A percentile compares a stretch with the other conserved stretches of the same genome.
Evolutionary conservation across 1,140 invertebrate species (phyloP).

Genomic region (Macrobrachium nipponense): DNA sequence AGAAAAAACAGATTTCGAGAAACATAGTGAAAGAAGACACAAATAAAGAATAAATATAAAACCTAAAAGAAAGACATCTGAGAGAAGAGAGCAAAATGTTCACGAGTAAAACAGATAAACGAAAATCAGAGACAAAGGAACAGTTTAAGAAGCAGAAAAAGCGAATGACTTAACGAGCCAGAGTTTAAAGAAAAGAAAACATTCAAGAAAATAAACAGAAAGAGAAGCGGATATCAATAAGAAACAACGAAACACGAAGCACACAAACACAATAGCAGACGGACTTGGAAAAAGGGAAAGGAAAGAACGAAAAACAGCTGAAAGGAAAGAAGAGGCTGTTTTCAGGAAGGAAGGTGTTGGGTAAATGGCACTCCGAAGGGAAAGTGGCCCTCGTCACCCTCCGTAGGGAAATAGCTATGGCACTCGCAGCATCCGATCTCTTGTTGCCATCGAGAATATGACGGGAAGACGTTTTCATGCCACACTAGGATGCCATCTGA

Average conservation of each 20-base stretch:
- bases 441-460: too few relatives aligned
- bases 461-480: too few relatives aligned
- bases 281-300: background rate
- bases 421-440: constrained; percentile 6
- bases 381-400: constrained; percentile 3
- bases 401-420: constrained; percentile 1
- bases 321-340: too few relatives aligned
- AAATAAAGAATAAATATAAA: background rate
- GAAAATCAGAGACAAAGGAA: too few relatives aligned
- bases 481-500: too few relatives aligned
- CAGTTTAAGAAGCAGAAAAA: background rate
- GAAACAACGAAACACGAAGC: background rate
- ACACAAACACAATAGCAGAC: background rate
- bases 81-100: too few relatives aligned
- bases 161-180: background rate
- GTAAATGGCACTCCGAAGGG: constrained; percentile 2
- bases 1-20: too few relatives aligned
- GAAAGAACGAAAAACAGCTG: background rate
- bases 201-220: background rate
- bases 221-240: background rate
- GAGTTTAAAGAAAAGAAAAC: background rate
- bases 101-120: background rate
- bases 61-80: background rate
- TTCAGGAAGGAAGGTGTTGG: background rate
- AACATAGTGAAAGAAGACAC: too few relatives aligned